Base-by-base conservation (phyloP, 2,113 vertebrate genomes). In the Cyprinodon variegatus region DNA sequence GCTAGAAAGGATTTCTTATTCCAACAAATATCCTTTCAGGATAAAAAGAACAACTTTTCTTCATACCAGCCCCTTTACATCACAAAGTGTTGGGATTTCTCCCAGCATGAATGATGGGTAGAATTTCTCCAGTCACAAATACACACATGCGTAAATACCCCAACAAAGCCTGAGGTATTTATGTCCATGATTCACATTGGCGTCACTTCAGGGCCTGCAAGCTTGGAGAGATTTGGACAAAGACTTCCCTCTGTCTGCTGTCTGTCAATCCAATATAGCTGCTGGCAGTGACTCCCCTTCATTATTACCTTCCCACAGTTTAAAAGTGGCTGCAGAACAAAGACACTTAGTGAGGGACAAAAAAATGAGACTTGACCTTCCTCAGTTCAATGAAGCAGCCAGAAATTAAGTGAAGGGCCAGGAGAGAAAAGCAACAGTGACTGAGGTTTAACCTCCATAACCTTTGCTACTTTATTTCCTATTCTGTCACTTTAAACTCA, bases 301-400 rank as follows among this genome's bases (percentile, higher is more conserved):
- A 86, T 90, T 90, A 92, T 91, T 90, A 83, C 78, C 83, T 91
- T 90, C 89, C 87, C 91, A 88, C 74, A 77, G 84, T 66, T 86
- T 90, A 60, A 75, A 77, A 74, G 63, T 53, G 68, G 57, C 76
- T 60, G 43, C 73, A 59, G 57, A 76, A 76, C 77, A 84, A 84
- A 84, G 75, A 86, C 78, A 45, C 82, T 15, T 64, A 82, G 84
- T 61, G 70, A 71, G 70, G 75, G 68, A 68, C 70, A 63, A 68
- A 79, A 68, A 79, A 86, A 78, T 74, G 57, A 83, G 69, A n/a
- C 43, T 46, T 43, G 60, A 64, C 40, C 57, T 72, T 68, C 36
- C 11, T 65, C 45, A 22, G 66, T 68, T 38, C 39, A 48, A 38
- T 61, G 20, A 71, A 59, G 70, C 48, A 67, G 50, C 5, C 62